Base-by-base conservation (phyloP, 2,797 vertebrate genomes). In the Neosalanx taihuensis region DNA sequence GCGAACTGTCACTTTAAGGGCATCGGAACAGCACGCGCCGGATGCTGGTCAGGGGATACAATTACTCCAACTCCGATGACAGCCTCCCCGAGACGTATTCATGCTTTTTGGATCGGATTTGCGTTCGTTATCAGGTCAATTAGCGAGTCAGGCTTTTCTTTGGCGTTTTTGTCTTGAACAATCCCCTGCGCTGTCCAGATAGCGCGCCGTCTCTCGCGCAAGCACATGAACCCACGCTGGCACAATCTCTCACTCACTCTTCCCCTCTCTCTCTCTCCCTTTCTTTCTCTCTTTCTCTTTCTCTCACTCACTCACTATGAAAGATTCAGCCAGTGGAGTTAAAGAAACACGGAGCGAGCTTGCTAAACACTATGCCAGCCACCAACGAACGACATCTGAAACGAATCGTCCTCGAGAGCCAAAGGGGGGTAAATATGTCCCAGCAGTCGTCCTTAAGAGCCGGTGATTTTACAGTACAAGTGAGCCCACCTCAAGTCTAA, bases 341-440 rank as follows among this genome's bases (percentile, higher is more conserved):
- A 81, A 74, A 69, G 64, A 66, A 75, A 73, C 60, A 62, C 76
- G 35, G 46, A 12, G 30, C 9, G 31, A 26, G n/a, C 12, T n/a
- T 30, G 49, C 7, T 33, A 62, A 66, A 37, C 67, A 77, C 72
- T 72, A 85, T 83, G 65, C 53, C 73, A 72, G 67, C 77, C 79
- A 86, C 82, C 83, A 83, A 82, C 82, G 75, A 83, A 76, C 79
- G 77, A 86, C 88, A 87, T 86, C 86, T 89, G 85, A 86, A 87
- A 83, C 87, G 72, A 89, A 88, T 87, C 84, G 80, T 81, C 81
- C 76, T 65, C 74, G 77, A 73, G 83, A 73, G 79, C 83, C 80
- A 20, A 29, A 79, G 74, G 72, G 72, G 41, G 75, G 70, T 41
- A 79, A 77, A 79, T 79, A 75, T 78, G 6, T 30, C 10, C 33